Base-by-base conservation (phyloP, 2,888 invertebrate species). In the Leptopilina drosophilae region DNA sequence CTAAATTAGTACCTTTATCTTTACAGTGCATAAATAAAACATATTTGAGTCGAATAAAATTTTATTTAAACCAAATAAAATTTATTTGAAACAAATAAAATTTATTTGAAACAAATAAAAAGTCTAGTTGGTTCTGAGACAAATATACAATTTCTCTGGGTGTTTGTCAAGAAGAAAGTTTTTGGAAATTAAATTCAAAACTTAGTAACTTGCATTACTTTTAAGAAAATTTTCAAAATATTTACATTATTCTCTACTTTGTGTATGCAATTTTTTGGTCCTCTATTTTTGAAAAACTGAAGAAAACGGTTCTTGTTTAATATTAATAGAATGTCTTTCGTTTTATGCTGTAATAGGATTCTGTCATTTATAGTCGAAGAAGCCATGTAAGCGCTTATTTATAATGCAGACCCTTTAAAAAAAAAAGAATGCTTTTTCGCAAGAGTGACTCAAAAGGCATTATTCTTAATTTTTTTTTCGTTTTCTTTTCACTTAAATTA, bases 341-440 rank as follows among this genome's bases (percentile, higher is more conserved):
- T 15, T 59, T 59, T 59, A 59, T 59, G 59, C 15, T 20, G 62
- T 62, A 62, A 62, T 62, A 62, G 20, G 62, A 42, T 49, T 46
- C 20, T 46, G 20, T 49, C 46, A 20, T 49, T 67, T 67, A 67
- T 67, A 42, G 65, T 66, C 42, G n/a, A 66, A 65, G 65, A 65
- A 42, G 65, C n/a, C 14, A 42, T n/a, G 42, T 15, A 66, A 11
- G 15, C n/a, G 42, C 40, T 66, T 66, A 42, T 66, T 42, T 66
- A 42, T 66, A 66, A 42, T 42, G 65, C 40, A 62, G 20, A 42
- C 7, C 20, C 62, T n/a, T 20, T 20, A 15, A n/a, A n/a, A 59
- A n/a, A 59, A 20, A 59, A 15, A 59, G n/a, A 46, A 2, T 46
- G 9, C 46, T 5, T 46, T 49, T 49, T 62, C 6, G 40, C 33